phyloP scores from a whole-genome alignment of 1,140 invertebrate genomes.

The Drosophila pallidifrons region DNA sequence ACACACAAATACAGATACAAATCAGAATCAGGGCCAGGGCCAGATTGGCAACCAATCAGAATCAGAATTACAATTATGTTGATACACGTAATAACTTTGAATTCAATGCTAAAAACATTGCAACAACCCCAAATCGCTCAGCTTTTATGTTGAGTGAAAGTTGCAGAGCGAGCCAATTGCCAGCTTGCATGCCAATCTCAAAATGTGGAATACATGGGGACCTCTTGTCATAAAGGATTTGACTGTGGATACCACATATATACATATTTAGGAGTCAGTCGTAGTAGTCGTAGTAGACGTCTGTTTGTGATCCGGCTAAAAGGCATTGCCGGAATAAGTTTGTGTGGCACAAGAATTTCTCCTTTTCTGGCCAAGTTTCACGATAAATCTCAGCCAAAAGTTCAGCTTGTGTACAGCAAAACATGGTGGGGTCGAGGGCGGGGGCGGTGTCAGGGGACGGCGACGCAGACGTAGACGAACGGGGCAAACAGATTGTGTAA shows the following conservation, averaged over 20 bases:
- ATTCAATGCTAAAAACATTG: conserved; percentile 52
- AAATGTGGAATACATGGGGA: conserved; percentile 32
- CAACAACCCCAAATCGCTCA: conserved; percentile 50
- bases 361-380: conserved; percentile 63
- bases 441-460: neutral
- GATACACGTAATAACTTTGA: conserved; percentile 64
- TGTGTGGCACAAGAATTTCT: conserved; percentile 46
- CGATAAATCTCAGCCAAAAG: conserved; percentile 76
- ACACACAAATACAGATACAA: conserved; percentile 4
- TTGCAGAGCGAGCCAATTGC: conserved; percentile 4
- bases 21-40: neutral
- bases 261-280: conserved; percentile 8
- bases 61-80: too few species aligned
- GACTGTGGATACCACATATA: neutral
- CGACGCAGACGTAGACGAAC: neutral
- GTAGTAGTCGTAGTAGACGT: neutral
- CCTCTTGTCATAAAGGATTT: conserved; percentile 46
- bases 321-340: conserved; percentile 73
- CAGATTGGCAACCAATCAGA: too few species aligned
- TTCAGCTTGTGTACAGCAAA: conserved; percentile 43
- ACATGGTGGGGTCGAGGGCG: too few species aligned
- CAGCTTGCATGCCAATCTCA: conserved; percentile 22
- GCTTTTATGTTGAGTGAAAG: conserved; percentile 47
- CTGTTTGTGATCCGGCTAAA: conserved; percentile 44
- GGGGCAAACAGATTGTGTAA: conserved; percentile 68